Evolutionary conservation across 2,113 vertebrate genomes (phyloP).

Genomic region (Lathamus discolor): DNA sequence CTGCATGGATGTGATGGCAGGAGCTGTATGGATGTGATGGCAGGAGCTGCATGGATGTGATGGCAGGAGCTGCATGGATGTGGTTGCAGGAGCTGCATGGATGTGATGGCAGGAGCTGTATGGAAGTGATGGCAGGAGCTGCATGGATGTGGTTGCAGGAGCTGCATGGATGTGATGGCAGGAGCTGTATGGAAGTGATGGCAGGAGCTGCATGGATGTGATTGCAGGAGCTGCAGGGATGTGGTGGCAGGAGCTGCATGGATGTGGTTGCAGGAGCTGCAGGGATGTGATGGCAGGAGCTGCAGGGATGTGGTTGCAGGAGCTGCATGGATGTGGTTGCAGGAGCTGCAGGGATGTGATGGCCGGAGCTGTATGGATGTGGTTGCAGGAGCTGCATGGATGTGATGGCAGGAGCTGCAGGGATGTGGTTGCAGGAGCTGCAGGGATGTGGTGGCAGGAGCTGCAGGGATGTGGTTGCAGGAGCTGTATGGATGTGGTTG

Average conservation of each 20-base stretch:
- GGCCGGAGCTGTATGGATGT: fast-evolving
- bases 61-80: fast-evolving
- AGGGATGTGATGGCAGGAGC: no score
- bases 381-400: background rate
- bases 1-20: fast-evolving
- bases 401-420: no score
- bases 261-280: no score
- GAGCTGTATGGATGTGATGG: fast-evolving
- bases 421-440: no score
- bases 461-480: no score
- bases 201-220: background rate
- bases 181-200: fast-evolving
- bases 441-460: no score
- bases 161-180: fast-evolving
- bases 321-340: no score
- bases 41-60: fast-evolving
- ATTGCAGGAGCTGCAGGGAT: no score
- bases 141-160: fast-evolving
- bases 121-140: fast-evolving
- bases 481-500: no score
- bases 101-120: fast-evolving
- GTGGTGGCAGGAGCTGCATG: no score
- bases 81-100: fast-evolving
- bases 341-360: fast-evolving
- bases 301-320: no score